These are phyloP conservation scores for Catamblyrhynchus diadema DNA, from an alignment of 2,797 vertebrate genomes.

Conservation along the genomic window DNA sequence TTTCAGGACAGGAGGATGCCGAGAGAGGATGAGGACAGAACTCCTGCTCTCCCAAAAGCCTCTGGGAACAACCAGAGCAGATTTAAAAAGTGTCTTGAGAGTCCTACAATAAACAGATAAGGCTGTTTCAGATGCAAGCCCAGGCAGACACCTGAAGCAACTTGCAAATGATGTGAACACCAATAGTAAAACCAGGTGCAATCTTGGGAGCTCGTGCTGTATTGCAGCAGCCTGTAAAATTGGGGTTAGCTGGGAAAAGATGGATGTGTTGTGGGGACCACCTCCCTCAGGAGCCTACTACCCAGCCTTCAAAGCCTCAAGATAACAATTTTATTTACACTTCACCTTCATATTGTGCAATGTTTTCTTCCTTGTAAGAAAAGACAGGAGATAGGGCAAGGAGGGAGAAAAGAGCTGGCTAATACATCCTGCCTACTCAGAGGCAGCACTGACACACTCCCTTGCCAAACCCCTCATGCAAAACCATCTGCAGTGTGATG, in stretches of 20 bases:
- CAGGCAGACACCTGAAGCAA: neutral
- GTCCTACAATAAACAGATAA: neutral
- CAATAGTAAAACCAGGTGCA: neutral
- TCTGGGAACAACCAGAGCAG: neutral
- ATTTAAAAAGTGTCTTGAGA: neutral
- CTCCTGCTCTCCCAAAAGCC: neutral
- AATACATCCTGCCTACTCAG: neutral
- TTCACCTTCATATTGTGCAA: neutral
- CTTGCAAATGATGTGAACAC: neutral
- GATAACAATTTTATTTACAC: neutral
- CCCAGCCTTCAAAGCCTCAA: neutral
- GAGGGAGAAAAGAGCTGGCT: neutral
- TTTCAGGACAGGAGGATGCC: neutral
- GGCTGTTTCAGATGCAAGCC: neutral
- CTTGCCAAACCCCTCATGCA: neutral
- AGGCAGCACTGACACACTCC: neutral
- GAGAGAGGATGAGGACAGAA: neutral
- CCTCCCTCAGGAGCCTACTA: neutral
- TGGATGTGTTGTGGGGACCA: neutral
- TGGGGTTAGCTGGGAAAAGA: neutral
- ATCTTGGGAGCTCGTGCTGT: neutral
- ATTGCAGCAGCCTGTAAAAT: rapidly evolving
- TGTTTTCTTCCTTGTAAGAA: neutral
- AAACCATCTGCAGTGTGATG: neutral
- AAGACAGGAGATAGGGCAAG: neutral